Percentiles rank a stretch among this genome's conserved stretches.
Evolutionary conservation across 2,888 invertebrate species (phyloP).

Genomic region (Cordilura impudica): DNA sequence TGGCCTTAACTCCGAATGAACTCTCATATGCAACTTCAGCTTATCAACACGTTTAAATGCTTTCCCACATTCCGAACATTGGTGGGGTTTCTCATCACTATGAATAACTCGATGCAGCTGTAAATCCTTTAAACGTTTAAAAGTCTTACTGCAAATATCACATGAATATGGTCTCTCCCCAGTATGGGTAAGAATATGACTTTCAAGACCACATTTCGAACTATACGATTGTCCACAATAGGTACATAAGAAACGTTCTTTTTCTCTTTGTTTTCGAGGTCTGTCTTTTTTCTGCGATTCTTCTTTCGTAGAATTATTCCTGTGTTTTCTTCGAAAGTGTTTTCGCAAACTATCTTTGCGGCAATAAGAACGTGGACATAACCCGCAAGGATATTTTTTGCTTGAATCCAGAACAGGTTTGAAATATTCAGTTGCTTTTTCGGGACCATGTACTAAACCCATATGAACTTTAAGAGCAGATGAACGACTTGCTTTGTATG

Average conservation of each 20-base stretch:
- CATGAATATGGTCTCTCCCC: conserved; percentile 76
- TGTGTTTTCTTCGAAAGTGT: conserved; percentile 43
- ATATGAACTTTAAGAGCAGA: conserved; percentile 49
- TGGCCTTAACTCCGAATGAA: conserved; percentile 69
- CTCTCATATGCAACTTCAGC: conserved; percentile 66
- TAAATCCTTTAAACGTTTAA: conserved; percentile 82
- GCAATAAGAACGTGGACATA: conserved; percentile 40
- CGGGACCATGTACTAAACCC: conserved; percentile 43
- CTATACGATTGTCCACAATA: conserved; percentile 49
- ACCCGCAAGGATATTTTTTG: conserved; percentile 38
- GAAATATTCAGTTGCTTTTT: conserved; percentile 41
- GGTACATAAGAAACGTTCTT: conserved; percentile 43
- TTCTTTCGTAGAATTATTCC: conserved; percentile 19
- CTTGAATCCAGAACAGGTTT: conserved; percentile 12
- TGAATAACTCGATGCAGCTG: conserved; percentile 82
- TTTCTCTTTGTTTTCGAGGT: conserved; percentile 23
- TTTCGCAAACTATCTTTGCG: conserved; percentile 42
- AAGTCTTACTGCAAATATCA: conserved; percentile 70
- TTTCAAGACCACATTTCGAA: conserved; percentile 30
- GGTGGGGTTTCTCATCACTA: conserved; percentile 66
- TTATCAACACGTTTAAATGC: conserved; percentile 70
- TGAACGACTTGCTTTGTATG: conserved; percentile 43
- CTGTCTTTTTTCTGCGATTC: conserved; percentile 14
- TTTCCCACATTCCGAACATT: conserved; percentile 68
- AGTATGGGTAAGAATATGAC: conserved; percentile 79